phyloP scores from a whole-genome alignment of 1,140 invertebrate species.

The Drosophila subobscura region DNA sequence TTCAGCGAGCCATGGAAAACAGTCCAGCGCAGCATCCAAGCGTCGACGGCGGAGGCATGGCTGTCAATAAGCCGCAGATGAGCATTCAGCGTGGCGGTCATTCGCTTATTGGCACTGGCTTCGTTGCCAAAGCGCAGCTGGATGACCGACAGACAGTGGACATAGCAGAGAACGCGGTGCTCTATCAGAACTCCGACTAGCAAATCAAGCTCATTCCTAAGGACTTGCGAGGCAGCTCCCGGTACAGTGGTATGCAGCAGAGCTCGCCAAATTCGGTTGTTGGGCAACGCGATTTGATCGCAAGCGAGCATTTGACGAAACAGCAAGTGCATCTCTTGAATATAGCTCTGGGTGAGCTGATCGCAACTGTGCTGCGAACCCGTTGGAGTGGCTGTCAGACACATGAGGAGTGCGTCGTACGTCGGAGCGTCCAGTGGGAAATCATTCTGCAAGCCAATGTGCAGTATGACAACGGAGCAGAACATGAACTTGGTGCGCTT shows the following conservation, averaged over 20 bases:
- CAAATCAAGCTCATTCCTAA: conserved; percentile 27
- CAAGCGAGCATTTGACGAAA: conserved; percentile 33
- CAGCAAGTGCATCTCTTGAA: conserved; percentile 38
- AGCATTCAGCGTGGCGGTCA: background rate
- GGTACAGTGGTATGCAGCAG: conserved; percentile 52
- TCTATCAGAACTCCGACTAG: conserved; percentile 38
- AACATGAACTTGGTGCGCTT: conserved; percentile 32
- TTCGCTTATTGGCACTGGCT: background rate
- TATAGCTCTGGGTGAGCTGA: background rate
- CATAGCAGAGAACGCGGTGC: conserved; percentile 26
- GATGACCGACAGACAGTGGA: conserved; percentile 29
- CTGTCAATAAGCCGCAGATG: conserved; percentile 30
- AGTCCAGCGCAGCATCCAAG: conserved; percentile 37
- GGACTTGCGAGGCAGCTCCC: background rate
- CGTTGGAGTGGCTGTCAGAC: conserved; percentile 5
- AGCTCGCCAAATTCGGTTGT: conserved; percentile 53
- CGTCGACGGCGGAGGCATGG: conserved; percentile 28
- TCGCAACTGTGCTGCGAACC: background rate
- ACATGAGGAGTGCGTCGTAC: conserved; percentile 31
- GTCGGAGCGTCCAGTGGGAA: conserved; percentile 14
- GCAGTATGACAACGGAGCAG: conserved; percentile 35
- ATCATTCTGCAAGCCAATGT: conserved; percentile 9
- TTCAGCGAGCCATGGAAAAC: conserved; percentile 35
- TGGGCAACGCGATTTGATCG: conserved; percentile 21
- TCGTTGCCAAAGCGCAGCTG: conserved; percentile 34